Conservation (phyloP, 1,140 invertebrate species). For the Bombus confusus region DNA sequence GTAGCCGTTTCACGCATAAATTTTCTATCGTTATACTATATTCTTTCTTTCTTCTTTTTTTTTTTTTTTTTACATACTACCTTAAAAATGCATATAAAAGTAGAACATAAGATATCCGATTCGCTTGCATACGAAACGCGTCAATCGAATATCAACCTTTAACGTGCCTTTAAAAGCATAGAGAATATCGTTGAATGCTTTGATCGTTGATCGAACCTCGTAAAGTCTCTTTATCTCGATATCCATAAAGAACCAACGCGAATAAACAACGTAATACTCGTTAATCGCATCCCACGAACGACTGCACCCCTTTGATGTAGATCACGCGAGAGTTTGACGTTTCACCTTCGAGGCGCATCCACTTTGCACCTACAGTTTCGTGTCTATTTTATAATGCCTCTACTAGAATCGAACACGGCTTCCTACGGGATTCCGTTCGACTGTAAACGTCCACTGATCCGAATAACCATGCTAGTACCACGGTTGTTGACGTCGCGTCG, state of each 20-base stretch:
- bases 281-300: neutral
- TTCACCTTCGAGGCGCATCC: neutral
- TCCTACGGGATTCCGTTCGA: constrained; percentile 55
- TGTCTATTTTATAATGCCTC: constrained; percentile 49
- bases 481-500: neutral
- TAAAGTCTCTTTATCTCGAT: neutral
- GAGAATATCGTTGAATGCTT: neutral
- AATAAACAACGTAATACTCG: neutral
- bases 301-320: neutral
- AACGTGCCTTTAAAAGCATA: too few species aligned
- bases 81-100: neutral
- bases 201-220: neutral
- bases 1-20: too few species aligned
- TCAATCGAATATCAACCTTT: neutral
- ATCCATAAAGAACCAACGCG: neutral
- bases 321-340: constrained; percentile 5
- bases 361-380: neutral
- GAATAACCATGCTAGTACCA: constrained; percentile 37
- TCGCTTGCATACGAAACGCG: neutral
- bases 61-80: rapidly evolving
- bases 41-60: neutral
- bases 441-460: constrained; percentile 56
- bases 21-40: neutral
- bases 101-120: neutral
- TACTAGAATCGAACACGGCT: constrained; percentile 34